Evolutionary conservation across 2,113 vertebrate species (phyloP), one percentile per base, ranked within the genome.

Genomic region (Calidris pygmaea): DNA sequence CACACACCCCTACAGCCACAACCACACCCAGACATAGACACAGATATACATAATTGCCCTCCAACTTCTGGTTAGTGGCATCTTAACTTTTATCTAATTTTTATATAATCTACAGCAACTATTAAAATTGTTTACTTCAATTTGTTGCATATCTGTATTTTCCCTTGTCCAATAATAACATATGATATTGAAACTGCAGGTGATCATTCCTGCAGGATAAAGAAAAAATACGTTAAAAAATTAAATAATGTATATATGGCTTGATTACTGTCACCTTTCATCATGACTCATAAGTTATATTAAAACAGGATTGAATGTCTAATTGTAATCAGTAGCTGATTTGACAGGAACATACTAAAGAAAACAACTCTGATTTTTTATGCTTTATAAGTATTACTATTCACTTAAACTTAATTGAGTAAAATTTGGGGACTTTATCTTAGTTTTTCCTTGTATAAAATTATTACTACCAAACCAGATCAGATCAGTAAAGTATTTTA

Each of bases 381-480:
- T 32, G 2, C 4, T 6, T 43, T 70, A 18, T 41, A 39, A 52
- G 1, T 4, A 1, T 6, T 41, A 34, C 1, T 4, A 55, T 50
- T 30, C 4, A 45, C 21, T 48, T 71, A 50, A 82, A 45, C 4
- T 41, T 6, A 93, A 55, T 3, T 12, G 6, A 72, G 9, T 39
- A 37, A 90, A 47, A 22, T 5, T 34, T 35, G 39, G 2, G 2
- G 11, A 27, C 23, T 14, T 53, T 32, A 35, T 23, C 9, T 78
- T 63, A 34, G 1, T 7, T 89, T 91, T 79, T 55, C 6, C 2
- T 77, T 67, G 16, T 23, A 34, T 48, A 52, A 35, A 58, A 17
- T 39, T 83, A n/a, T 71, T 50, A 18, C 11, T 37, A 52, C 4
- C 9, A 53, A 75, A 79, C 47, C 10, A 48, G 39, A 93, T 29